Percentiles rank a stretch among this genome's conserved stretches.
Evolutionary conservation across 2,888 invertebrate species (phyloP).

Genomic region (Pristionchus japonicus): DNA sequence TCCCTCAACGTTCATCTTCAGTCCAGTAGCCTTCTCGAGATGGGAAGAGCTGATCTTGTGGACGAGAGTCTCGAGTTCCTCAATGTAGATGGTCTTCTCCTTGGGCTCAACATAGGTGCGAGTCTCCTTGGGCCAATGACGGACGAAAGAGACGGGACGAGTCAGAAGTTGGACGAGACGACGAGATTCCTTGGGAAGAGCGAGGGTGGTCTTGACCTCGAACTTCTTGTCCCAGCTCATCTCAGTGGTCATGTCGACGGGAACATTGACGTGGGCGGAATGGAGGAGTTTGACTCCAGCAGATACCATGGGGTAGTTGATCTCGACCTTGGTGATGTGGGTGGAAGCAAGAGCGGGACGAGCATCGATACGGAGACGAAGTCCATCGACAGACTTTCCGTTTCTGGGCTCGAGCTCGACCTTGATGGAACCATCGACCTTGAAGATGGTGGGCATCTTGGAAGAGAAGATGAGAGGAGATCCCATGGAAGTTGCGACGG

Average conservation of each 20-base stretch:
- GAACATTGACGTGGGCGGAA: conserved; percentile 58
- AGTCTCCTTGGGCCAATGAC: conserved; percentile 54
- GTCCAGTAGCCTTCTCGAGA: conserved; percentile 52
- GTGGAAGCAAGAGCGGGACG: conserved; percentile 49
- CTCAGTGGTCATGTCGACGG: conserved; percentile 59
- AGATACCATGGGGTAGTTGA: conserved; percentile 61
- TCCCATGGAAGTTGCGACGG: conserved; percentile 49
- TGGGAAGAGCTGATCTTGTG: conserved; percentile 51
- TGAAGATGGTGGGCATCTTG: conserved; percentile 49
- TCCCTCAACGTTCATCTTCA: conserved; percentile 55
- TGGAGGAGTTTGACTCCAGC: conserved; percentile 64
- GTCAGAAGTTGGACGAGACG: conserved; percentile 60
- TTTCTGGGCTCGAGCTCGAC: conserved; percentile 44
- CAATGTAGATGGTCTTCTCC: conserved; percentile 63
- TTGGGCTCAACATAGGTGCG: conserved; percentile 60
- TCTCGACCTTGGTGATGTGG: conserved; percentile 54
- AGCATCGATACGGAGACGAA: conserved; percentile 48
- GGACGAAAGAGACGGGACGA: conserved; percentile 64
- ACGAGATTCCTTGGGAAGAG: conserved; percentile 51
- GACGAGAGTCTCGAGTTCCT: conserved; percentile 52
- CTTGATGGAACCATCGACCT: conserved; percentile 42
- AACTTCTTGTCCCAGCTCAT: conserved; percentile 49
- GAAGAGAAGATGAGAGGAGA: not conserved
- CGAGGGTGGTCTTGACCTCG: conserved; percentile 55
- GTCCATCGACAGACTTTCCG: conserved; percentile 51